Evolutionary conservation across 2,888 invertebrate species (phyloP), one percentile per base, ranked within the genome.

Genomic region (Drosophila austrosaltans): DNA sequence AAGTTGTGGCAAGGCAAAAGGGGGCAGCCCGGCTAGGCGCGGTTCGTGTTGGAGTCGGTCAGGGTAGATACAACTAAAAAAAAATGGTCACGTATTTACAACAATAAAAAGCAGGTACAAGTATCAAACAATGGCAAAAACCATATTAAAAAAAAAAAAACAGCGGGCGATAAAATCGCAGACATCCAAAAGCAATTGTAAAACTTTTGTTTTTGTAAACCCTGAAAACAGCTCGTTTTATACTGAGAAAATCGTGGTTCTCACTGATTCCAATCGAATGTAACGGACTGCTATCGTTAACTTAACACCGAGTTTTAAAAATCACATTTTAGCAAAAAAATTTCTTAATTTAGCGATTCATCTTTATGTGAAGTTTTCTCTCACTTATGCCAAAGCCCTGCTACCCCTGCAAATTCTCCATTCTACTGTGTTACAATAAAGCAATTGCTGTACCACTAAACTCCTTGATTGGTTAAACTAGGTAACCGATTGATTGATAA

Each of bases 11-110:
- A 40, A n/a, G 25, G 32, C 32, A 32, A 36, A 54, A 66, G 61
- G 69, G 53, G 42, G 69, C 42, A 42, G 44, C 63, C 53, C 39
- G 53, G 30, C 12, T 10, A 39, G 44, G 44, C 0, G 3, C 8
- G 30, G 30, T 30, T 28, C 3, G 28, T 4, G 28, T 30, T 30
- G 36, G 58, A 32, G 54, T 54, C 32, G 20, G 42, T 10, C 42
- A 42, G 36, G 16, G 40, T 48, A 32, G 48, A 72, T 72, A 40
- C 66, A 72, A 72, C 72, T 72, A 72, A 67, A 16, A 72, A 67
- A 72, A 72, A 70, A 72, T 72, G 59, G 72, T 72, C 72, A 72
- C 72, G 72, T 72, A 72, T 28, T 72, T 25, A 36, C 44, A n/a
- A 44, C 60, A 60, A 48, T 61, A 67, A 61, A 8, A 40, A 22